Base-by-base conservation (phyloP, 1,140 invertebrate species). In the Caenorhabditis remanei region DNA sequence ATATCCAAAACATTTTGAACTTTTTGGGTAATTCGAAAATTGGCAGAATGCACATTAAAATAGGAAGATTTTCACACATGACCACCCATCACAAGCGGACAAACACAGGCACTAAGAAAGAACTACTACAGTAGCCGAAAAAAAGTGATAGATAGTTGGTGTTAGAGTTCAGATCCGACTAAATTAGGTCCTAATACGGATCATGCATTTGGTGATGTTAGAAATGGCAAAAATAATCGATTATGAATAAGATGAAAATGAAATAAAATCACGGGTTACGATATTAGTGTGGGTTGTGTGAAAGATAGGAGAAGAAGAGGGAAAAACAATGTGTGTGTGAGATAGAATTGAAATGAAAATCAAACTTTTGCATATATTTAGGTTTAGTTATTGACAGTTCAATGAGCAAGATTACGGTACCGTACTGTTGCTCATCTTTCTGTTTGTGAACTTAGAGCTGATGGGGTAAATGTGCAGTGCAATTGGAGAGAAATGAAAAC, bases 61-160 rank as follows among this genome's bases (percentile, higher is more conserved):
- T 79, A 79, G 71, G 46, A 79, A 50, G 46, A 79, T 79, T 79
- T 79, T n/a, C 71, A 79, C 71, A 79, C 71, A 79, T 79, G 71
- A 79, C 71, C 71, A 79, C 71, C 71, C 71, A 79, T 79, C 71
- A 79, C 71, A 79, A 79, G 71, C 71, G 71, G 71, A 79, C 71
- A 79, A 79, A 79, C 71, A 79, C 71, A 79, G 71, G 71, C 71
- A 79, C 71, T 79, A 79, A 24, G 71, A 79, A 79, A 79, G 71
- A 79, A 79, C 71, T 79, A 79, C 71, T 79, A 50, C 71, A 79
- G 71, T 79, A 50, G 71, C 71, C 43, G 40, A 43, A 46, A 79
- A 50, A 63, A 53, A 46, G 67, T 46, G 41, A 71, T 43, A 48
- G 41, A 79, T 13, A 24, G 21, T 24, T 79, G n/a, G 71, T 79